These are phyloP conservation scores for Rhogogaster chlorosoma DNA, from an alignment of 2,888 invertebrate genomes.

Conservation along the genomic window DNA sequence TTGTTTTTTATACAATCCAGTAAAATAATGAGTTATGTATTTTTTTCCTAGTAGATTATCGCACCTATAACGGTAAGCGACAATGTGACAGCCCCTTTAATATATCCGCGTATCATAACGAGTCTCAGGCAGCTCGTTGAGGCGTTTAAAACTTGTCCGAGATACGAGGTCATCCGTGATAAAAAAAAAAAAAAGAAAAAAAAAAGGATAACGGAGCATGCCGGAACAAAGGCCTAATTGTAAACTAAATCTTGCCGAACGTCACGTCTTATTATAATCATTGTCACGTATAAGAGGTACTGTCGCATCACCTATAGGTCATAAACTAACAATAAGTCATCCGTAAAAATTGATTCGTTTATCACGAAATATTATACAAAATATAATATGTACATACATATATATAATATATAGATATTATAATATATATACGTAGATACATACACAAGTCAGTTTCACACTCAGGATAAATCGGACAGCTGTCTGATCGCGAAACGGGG, in stretches of 20 bases:
- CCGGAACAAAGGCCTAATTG: conserved; percentile 18
- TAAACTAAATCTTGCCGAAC: background rate
- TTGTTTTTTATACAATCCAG: background rate
- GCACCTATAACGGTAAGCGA: background rate
- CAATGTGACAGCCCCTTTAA: conserved; percentile 6
- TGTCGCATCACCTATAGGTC: no score
- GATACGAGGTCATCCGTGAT: conserved; percentile 17
- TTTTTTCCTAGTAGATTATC: no score
- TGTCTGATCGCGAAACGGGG: background rate
- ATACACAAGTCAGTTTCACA: background rate
- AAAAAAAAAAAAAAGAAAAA: background rate
- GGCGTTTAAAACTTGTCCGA: conserved; percentile 6
- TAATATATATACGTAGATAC: no score
- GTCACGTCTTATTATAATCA: background rate
- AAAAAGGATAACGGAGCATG: conserved; percentile 10
- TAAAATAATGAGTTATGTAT: no score
- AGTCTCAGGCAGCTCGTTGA: conserved; percentile 4
- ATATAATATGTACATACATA: no score
- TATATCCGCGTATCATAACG: conserved; percentile 4
- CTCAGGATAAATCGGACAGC: background rate
- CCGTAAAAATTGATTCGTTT: background rate
- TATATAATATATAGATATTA: no score
- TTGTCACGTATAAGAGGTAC: background rate
- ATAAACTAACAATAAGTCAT: background rate
- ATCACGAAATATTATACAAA: background rate